Percentiles rank a stretch among this genome's conserved stretches.
These are phyloP conservation scores for Sinelater perroti DNA, from an alignment of 2,888 invertebrate genomes.

Conservation along the genomic window DNA sequence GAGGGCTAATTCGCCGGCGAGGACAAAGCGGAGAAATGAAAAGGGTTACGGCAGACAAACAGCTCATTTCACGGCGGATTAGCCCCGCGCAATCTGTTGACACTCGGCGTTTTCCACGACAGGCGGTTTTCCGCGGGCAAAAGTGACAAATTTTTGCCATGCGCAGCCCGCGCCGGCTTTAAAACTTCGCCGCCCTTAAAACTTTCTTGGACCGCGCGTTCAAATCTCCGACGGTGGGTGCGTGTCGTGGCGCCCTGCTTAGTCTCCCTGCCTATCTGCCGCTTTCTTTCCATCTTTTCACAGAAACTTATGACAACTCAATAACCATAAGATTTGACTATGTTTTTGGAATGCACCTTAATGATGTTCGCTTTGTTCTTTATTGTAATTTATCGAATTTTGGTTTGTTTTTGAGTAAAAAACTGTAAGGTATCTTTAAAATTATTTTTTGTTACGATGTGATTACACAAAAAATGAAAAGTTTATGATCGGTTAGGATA, in stretches of 20 bases:
- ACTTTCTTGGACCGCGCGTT: slow-evolving; percentile 45
- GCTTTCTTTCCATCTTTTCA: too few species aligned
- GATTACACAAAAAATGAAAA: too few species aligned
- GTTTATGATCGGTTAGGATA: too few species aligned
- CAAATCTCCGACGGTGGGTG: slow-evolving; percentile 41
- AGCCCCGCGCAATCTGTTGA: slow-evolving; percentile 59
- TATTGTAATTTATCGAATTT: too few species aligned
- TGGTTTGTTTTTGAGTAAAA: too few species aligned
- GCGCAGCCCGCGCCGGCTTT: slow-evolving; percentile 39
- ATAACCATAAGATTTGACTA: too few species aligned
- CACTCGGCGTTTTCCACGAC: slow-evolving; percentile 51
- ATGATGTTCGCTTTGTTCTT: too few species aligned
- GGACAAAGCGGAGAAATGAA: slow-evolving; percentile 45
- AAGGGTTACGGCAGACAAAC: slow-evolving; percentile 53
- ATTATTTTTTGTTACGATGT: too few species aligned
- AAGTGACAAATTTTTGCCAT: slow-evolving; percentile 44
- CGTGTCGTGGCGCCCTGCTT: not conserved
- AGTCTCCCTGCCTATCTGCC: too few species aligned
- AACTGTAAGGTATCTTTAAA: too few species aligned
- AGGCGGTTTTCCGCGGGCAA: slow-evolving; percentile 38
- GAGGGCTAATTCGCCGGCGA: slow-evolving; percentile 37
- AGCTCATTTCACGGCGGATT: slow-evolving; percentile 58
- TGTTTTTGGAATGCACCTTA: too few species aligned
- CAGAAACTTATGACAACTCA: too few species aligned
- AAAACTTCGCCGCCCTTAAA: slow-evolving; percentile 38